Evolutionary conservation across 2,888 invertebrate genomes (phyloP), one percentile per base, ranked within the genome.

Genomic region (Ormyrus thymus): DNA sequence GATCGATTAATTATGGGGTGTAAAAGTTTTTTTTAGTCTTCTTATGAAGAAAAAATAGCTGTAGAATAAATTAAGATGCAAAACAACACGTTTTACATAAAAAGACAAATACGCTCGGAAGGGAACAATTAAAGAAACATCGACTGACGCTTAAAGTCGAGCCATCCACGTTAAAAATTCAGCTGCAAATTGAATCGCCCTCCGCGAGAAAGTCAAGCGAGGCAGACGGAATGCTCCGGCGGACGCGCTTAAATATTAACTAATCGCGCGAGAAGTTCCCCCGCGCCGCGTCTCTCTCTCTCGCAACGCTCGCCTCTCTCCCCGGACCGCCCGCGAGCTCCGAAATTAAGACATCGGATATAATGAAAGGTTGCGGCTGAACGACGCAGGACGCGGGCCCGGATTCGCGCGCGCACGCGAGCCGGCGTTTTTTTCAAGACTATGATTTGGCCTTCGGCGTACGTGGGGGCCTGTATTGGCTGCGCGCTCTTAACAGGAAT

Each of bases 291-390:
- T 43, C 13, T 15, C n/a, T 6, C 53, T 11, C n/a, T 55, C 7
- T 48, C 13, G 9, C 51, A 45, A 48, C 53, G 13, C 46, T 65
- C 29, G 7, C 46, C 1, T 29, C 59, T 48, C 50, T 58, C 45
- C 13, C 5, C 43, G 46, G 81, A 76, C 80, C 80, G 80, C 71
- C 81, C 64, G 77, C 58, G 53, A 43, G 55, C 45, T 53, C 64
- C 7, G 68, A 78, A 81, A 81, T 81, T 61, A 78, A 81, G 81
- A 81, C 75, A 81, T 81, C 75, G 75, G 43, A 29, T 48, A 75
- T 81, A 76, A 81, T 78, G 62, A 76, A 68, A 9, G 78, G 81
- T 81, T 78, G 45, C 29, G 55, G 48, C 43, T 51, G 68, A 73
- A 76, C 76, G 76, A 80, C 68, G 76, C 80, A 72, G 9, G 68